These are phyloP conservation scores for Homarus gammarus DNA, from an alignment of 2,888 invertebrate genomes.

Conservation along the genomic window DNA sequence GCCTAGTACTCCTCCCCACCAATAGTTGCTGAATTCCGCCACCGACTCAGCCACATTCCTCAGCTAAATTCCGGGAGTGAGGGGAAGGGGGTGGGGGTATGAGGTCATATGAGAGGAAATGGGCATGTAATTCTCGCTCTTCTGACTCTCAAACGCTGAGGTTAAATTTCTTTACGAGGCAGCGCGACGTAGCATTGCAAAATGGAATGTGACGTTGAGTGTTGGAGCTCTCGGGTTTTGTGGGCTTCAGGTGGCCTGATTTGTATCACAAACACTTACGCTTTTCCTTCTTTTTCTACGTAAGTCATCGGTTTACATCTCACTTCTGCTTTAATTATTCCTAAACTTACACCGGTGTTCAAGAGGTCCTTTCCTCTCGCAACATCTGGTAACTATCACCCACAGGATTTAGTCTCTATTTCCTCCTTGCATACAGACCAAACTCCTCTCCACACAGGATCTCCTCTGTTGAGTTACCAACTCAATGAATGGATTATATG, in stretches of 20 bases:
- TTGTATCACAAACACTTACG: not conserved
- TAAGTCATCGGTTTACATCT: not conserved
- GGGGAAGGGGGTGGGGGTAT: constrained; percentile 11
- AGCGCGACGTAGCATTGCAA: constrained; percentile 19
- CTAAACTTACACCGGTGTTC: no score
- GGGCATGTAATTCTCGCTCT: constrained; percentile 50
- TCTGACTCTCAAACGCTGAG: constrained; percentile 22
- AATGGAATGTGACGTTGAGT: constrained; percentile 41
- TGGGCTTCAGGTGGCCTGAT: not conserved
- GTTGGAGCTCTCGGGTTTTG: not conserved
- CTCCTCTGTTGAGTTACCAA: constrained; percentile 6
- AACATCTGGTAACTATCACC: not conserved
- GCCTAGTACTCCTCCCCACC: constrained; percentile 8
- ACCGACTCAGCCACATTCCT: constrained; percentile 46
- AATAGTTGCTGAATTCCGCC: constrained; percentile 53
- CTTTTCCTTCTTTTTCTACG: not conserved
- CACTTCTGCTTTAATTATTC: no score
- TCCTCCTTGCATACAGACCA: not conserved
- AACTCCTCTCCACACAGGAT: not conserved
- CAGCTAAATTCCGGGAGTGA: constrained; percentile 47
- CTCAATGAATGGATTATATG: constrained; percentile 42
- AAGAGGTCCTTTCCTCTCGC: no score
- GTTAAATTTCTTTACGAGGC: constrained; percentile 33
- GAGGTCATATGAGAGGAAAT: constrained; percentile 47
- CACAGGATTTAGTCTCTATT: not conserved